Conservation (phyloP, 2,888 invertebrate species). For the Pterostichus madidus region DNA sequence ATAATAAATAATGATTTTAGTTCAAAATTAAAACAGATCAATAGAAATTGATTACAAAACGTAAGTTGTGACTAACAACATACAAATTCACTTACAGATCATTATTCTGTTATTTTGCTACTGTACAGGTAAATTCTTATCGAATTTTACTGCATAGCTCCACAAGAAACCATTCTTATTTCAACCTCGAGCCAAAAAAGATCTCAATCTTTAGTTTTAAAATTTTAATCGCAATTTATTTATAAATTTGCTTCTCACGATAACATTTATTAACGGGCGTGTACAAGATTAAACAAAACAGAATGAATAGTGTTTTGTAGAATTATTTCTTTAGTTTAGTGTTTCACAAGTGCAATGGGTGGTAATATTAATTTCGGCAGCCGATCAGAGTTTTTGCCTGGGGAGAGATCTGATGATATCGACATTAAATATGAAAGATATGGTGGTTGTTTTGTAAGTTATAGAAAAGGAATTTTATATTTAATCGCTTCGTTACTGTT, state of each 20-base stretch:
- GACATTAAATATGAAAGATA: constrained; percentile 81
- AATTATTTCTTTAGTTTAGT: constrained; percentile 21
- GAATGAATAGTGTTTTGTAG: constrained; percentile 21
- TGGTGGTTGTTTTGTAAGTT: constrained; percentile 82
- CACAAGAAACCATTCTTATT: constrained; percentile 1
- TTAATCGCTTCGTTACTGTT: constrained; percentile 74
- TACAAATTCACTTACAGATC: background rate
- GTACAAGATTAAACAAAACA: constrained; percentile 39
- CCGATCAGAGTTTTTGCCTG: constrained; percentile 82
- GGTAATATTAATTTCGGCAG: constrained; percentile 74
- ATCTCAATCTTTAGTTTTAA: constrained; percentile 13
- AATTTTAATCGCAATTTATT: constrained; percentile 21
- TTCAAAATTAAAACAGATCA: background rate
- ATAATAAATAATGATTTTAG: too few relatives aligned
- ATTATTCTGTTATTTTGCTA: constrained; percentile 16
- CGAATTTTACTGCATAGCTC: constrained; percentile 11
- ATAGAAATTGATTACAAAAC: background rate
- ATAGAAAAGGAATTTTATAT: constrained; percentile 80
- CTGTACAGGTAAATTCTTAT: constrained; percentile 30
- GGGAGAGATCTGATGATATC: constrained; percentile 78
- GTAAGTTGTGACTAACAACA: constrained; percentile 27
- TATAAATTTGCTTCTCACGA: constrained; percentile 20
- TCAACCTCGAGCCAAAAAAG: constrained; percentile 28
- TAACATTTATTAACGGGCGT: constrained; percentile 36
- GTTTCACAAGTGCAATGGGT: constrained; percentile 52